phyloP scores from a whole-genome alignment of 30 jellyfish, hydroid and myxozoan species.

The Catostylus mosaicus region DNA sequence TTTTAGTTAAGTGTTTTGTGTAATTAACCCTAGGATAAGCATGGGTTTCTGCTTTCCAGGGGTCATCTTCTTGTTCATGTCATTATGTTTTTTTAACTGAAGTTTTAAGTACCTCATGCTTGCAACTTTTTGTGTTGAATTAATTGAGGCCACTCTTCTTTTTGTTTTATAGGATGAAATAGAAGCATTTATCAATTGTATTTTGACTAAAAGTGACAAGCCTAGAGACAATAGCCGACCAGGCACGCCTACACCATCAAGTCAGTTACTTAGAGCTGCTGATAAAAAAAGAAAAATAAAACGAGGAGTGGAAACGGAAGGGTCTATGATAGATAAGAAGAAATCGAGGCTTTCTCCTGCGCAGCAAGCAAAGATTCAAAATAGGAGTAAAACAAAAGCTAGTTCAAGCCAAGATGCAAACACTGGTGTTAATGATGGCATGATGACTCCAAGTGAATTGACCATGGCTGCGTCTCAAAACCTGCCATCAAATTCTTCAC shows the following conservation, averaged over 20 bases:
- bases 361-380: slow-evolving; percentile 5
- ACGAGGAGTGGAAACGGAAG: slow-evolving; percentile 16
- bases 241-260: slow-evolving; percentile 42
- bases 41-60: no score
- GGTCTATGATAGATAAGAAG: slow-evolving; percentile 48
- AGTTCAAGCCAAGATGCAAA: not conserved
- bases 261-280: slow-evolving; percentile 16
- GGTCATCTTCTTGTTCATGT: no score
- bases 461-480: slow-evolving; percentile 40
- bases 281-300: slow-evolving; percentile 54
- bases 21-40: no score
- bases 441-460: slow-evolving; percentile 24
- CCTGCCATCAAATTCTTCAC: slow-evolving; percentile 39
- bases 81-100: no score
- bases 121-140: no score
- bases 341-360: slow-evolving; percentile 31
- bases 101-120: no score
- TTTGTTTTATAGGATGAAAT: slow-evolving; percentile 48
- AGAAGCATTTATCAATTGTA: slow-evolving; percentile 29
- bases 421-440: not conserved
- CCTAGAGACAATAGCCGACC: slow-evolving; percentile 35
- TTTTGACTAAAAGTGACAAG: slow-evolving; percentile 15
- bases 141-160: no score
- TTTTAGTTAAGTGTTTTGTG: no score
- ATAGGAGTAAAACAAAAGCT: not conserved